Conservation (phyloP, 2,113 vertebrate species). For the Peromyscus maniculatus region DNA sequence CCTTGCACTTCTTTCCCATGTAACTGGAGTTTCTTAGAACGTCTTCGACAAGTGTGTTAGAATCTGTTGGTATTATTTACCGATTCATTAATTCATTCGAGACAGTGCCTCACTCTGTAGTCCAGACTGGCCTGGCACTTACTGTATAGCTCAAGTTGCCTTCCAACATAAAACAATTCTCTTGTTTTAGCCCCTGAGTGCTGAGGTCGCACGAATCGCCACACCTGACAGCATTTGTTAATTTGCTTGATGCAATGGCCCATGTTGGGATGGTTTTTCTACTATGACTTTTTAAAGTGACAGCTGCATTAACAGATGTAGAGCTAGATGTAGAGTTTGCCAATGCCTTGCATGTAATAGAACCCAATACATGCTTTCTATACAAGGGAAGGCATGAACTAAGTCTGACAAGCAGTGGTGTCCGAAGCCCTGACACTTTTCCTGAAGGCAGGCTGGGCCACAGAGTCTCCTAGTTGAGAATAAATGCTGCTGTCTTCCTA, state of each 20-base stretch:
- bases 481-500: rapidly evolving
- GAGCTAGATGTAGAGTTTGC: background rate
- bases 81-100: background rate
- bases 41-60: background rate
- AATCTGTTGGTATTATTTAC: background rate
- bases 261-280: background rate
- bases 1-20: background rate
- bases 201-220: background rate
- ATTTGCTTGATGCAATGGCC: background rate
- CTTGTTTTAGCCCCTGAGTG: background rate
- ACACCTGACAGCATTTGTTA: background rate
- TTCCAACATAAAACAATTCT: background rate
- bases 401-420: background rate
- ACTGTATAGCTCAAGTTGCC: no score
- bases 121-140: background rate
- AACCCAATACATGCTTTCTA: background rate
- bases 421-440: background rate
- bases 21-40: background rate
- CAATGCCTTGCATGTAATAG: background rate
- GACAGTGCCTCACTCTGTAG: background rate
- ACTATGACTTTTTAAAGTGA: background rate
- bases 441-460: no score
- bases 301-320: background rate
- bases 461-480: background rate
- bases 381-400: background rate